Evolutionary conservation across 2,888 invertebrate genomes (phyloP).

Genomic region (Dasypogon diadema): DNA sequence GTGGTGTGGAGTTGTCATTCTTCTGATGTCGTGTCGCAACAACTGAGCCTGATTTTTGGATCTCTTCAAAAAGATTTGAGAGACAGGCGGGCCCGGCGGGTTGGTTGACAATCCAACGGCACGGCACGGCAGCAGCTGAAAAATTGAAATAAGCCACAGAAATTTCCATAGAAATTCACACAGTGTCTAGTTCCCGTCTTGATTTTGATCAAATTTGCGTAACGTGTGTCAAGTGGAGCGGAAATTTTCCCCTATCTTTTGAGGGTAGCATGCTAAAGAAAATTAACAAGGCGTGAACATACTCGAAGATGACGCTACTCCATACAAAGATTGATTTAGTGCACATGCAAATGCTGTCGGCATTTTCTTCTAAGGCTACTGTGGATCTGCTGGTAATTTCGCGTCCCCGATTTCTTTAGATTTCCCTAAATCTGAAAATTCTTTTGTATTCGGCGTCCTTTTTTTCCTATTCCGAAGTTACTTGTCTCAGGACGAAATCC

Average conservation of each 20-base stretch:
- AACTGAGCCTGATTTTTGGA: neutral
- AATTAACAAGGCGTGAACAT: slow-evolving; percentile 57
- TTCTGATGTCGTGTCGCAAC: neutral
- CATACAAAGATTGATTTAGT: neutral
- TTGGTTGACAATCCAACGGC: neutral
- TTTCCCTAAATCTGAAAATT: slow-evolving; percentile 52
- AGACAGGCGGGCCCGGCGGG: neutral
- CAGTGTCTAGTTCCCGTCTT: slow-evolving; percentile 1
- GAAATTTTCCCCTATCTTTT: slow-evolving; percentile 42
- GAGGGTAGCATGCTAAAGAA: slow-evolving; percentile 39
- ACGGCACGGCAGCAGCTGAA: too few species aligned
- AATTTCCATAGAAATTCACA: slow-evolving; percentile 39
- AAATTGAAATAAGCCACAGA: slow-evolving; percentile 13
- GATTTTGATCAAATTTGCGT: slow-evolving; percentile 55
- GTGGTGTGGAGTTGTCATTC: neutral
- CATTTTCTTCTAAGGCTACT: neutral
- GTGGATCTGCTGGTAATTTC: neutral
- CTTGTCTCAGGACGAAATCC: slow-evolving; percentile 44
- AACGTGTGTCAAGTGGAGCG: slow-evolving; percentile 55
- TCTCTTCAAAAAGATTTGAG: neutral
- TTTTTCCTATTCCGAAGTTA: neutral
- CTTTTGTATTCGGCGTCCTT: slow-evolving; percentile 7
- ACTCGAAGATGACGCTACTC: slow-evolving; percentile 8
- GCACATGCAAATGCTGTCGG: slow-evolving; percentile 37
- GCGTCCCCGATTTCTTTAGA: neutral